phyloP scores from a whole-genome alignment of 2,113 vertebrate species.

The Electrona antarctica region DNA sequence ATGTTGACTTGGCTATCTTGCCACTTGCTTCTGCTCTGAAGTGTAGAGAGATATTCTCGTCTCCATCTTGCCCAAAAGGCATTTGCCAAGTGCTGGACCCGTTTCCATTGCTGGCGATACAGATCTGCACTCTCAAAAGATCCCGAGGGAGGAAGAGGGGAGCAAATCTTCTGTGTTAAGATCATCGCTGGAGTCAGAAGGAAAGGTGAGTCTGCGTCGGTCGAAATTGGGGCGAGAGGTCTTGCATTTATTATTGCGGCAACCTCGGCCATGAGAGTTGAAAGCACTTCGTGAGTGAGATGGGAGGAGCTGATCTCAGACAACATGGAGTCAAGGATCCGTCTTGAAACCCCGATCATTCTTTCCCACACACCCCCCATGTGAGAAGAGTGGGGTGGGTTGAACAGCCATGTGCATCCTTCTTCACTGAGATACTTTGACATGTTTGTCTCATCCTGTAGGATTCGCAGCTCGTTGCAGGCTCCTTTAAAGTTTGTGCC shows the following conservation, averaged over 20 bases:
- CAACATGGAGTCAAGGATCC: slow-evolving; percentile 34
- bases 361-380: too few relatives aligned
- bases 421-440: slow-evolving; percentile 17
- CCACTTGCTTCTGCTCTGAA: background rate
- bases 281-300: slow-evolving; percentile 26
- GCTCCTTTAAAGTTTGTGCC: slow-evolving; percentile 26
- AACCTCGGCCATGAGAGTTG: too few relatives aligned
- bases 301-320: background rate
- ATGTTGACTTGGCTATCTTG: slow-evolving; percentile 3
- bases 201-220: background rate
- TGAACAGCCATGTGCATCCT: slow-evolving; percentile 29
- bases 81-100: slow-evolving; percentile 2
- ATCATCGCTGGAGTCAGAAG: slow-evolving; percentile 23
- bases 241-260: too few relatives aligned
- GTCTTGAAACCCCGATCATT: slow-evolving; percentile 33
- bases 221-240: background rate
- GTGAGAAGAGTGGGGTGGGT: too few relatives aligned
- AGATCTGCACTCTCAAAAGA: too few relatives aligned
- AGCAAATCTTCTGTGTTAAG: slow-evolving; percentile 29
- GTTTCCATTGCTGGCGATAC: background rate
- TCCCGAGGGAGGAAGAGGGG: slow-evolving; percentile 2
- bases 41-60: background rate
- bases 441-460: background rate
- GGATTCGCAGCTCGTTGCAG: slow-evolving; percentile 13
- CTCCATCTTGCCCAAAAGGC: slow-evolving; percentile 1